phyloP scores from a whole-genome alignment of 2,888 invertebrate genomes.

The Volucella bombylans region DNA sequence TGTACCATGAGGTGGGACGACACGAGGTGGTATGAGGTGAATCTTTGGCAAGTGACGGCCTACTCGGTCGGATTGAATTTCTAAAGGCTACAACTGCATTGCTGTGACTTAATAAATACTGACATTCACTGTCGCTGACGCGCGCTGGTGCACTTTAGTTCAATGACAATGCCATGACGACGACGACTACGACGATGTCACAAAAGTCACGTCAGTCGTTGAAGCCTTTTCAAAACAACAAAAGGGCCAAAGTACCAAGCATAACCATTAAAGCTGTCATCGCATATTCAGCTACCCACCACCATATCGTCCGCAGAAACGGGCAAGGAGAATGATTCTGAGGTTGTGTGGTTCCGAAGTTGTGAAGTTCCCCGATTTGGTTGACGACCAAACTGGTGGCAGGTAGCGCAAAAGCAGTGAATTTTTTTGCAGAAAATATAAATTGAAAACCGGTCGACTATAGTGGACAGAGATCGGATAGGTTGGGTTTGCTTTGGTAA shows the following conservation, averaged over 20 bases:
- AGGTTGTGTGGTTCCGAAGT: conserved; percentile 1
- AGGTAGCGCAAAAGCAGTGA: conserved; percentile 48
- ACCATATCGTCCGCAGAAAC: conserved; percentile 33
- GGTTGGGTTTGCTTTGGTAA: conserved; percentile 12
- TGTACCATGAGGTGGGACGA: not conserved
- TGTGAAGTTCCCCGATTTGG: conserved; percentile 57
- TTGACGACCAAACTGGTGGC: conserved; percentile 46
- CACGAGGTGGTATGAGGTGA: too few relatives aligned
- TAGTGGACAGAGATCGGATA: conserved; percentile 2
- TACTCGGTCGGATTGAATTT: conserved; percentile 63
- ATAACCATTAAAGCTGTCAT: conserved; percentile 75
- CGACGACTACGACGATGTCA: conserved; percentile 63
- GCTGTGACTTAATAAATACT: conserved; percentile 68
- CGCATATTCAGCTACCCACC: conserved; percentile 69
- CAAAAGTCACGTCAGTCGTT: conserved; percentile 51
- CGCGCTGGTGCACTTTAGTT: conserved; percentile 44
- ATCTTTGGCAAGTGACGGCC: conserved; percentile 21
- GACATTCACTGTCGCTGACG: conserved; percentile 29
- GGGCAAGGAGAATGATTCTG: too few relatives aligned
- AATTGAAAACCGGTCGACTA: conserved; percentile 58
- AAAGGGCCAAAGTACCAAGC: conserved; percentile 58
- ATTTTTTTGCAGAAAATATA: conserved; percentile 41
- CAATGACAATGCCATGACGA: conserved; percentile 47
- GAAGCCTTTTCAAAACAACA: conserved; percentile 50
- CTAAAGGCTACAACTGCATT: not conserved